Percentiles rank a stretch among this genome's conserved stretches.
These are phyloP conservation scores for Dorcus hopei DNA, from an alignment of 2,888 invertebrate species.

Conservation along the genomic window DNA sequence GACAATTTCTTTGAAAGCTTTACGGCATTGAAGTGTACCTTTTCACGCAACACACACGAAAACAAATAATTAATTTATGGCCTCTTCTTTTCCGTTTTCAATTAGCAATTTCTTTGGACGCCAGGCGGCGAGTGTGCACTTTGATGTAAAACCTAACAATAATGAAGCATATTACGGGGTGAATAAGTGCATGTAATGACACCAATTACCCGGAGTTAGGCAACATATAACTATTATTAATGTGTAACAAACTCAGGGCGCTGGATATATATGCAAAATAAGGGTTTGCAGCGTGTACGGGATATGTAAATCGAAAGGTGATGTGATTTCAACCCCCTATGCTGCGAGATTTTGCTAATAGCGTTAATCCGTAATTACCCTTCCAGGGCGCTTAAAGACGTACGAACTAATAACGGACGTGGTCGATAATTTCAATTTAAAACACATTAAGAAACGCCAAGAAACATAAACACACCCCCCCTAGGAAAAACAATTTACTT, in stretches of 20 bases:
- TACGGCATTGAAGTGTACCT: too few species aligned
- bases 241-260: constrained; percentile 12
- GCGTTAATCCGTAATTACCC: constrained; percentile 10
- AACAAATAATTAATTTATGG: too few species aligned
- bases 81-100: too few species aligned
- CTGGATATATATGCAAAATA: constrained; percentile 1
- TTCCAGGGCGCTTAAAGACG: constrained; percentile 4
- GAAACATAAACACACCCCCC: too few species aligned
- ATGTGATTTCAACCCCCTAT: constrained; percentile 7
- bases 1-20: too few species aligned
- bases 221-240: constrained; percentile 20
- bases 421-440: neutral
- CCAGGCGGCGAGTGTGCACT: too few species aligned
- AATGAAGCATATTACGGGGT: neutral
- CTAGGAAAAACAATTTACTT: too few species aligned
- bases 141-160: neutral
- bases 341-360: constrained; percentile 7
- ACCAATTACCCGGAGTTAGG: constrained; percentile 17
- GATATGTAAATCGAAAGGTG: constrained; percentile 8
- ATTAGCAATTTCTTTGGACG: too few species aligned
- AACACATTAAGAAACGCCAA: neutral
- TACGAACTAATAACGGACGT: neutral
- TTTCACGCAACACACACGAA: too few species aligned
- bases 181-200: constrained; percentile 19
- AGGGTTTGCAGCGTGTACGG: constrained; percentile 1